Evolutionary conservation across 1,140 invertebrate species (phyloP), one percentile per base, ranked within the genome.

Genomic region (Diabrotica undecimpunctata): DNA sequence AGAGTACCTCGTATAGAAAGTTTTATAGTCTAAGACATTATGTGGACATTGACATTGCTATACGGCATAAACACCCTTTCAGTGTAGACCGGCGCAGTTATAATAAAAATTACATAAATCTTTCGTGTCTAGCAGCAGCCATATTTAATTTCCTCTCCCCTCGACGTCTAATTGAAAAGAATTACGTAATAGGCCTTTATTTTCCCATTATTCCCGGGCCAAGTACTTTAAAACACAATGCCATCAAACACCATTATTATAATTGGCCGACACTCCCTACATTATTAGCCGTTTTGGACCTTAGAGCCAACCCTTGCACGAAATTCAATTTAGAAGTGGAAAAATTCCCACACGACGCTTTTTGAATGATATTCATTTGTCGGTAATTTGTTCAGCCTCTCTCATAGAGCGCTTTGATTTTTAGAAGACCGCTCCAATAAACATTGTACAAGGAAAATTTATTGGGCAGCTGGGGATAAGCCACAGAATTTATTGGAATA

Each of bases 151-250:
- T 38, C 25, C 36, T 37, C 37, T 57, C 37, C 55, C 55, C 55
- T 37, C 55, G 10, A 57, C 12, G n/a, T 12, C 55, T 57, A 57
- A 57, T 57, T 57, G 55, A 57, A 57, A 57, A 57, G 55, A 57
- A 57, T 38, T 37, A 57, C 36, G 55, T 57, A 57, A 57, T 41
- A n/a, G 55, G 55, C 55, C 55, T 57, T 57, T 57, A 57, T 37
- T 57, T 57, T 57, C 37, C 55, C 55, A 57, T 57, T 57, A 57
- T 37, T 57, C 55, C 55, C n/a, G 25, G 55, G 12, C 55, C 25
- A 57, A 57, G 37, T 57, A 57, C 55, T 57, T 57, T 10, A 37
- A 57, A 57, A 57, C 36, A 57, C 55, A 57, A 57, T 57, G 37
- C 25, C 25, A 11, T 36, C 55, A 57, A 37, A 57, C 55, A 57